These are phyloP conservation scores for Trichomalopsis sarcophagae DNA, from an alignment of 1,140 invertebrate species.

Conservation along the genomic window DNA sequence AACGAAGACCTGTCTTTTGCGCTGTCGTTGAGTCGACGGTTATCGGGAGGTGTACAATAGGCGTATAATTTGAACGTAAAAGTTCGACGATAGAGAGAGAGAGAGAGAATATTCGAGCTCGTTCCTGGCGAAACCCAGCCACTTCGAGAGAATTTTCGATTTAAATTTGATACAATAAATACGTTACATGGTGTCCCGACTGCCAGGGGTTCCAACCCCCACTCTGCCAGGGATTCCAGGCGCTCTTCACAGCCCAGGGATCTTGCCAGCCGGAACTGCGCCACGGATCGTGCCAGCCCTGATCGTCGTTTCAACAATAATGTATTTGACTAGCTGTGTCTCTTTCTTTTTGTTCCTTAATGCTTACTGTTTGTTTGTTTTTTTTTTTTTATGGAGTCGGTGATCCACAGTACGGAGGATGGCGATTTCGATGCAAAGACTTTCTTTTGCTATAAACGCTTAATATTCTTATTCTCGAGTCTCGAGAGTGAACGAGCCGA, in stretches of 20 bases:
- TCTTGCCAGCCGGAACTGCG: slow-evolving; percentile 30
- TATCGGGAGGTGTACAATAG: too few species aligned
- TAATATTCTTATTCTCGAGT: neutral
- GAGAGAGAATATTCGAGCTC: neutral
- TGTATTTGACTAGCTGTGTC: neutral
- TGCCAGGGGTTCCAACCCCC: slow-evolving; percentile 54
- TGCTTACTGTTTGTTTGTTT: neutral
- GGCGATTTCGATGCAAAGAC: slow-evolving; percentile 51
- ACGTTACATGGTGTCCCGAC: slow-evolving; percentile 42
- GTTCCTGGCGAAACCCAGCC: slow-evolving; percentile 35
- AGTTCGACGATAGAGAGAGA: too few species aligned
- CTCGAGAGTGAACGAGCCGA: neutral
- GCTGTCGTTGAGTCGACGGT: too few species aligned
- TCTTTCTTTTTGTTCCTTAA: neutral
- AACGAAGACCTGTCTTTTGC: too few species aligned
- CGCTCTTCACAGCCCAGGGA: slow-evolving; percentile 40
- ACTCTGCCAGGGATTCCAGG: slow-evolving; percentile 53
- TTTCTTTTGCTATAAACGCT: neutral
- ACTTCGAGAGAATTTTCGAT: neutral
- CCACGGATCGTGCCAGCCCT: slow-evolving; percentile 30
- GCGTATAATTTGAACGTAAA: too few species aligned
- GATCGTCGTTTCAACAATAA: slow-evolving; percentile 12
- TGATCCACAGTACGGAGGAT: slow-evolving; percentile 43
- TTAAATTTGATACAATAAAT: slow-evolving; percentile 40
- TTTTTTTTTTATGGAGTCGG: neutral